phyloP scores from a whole-genome alignment of 2,113 vertebrate species.

The Raphicerus campestris region DNA sequence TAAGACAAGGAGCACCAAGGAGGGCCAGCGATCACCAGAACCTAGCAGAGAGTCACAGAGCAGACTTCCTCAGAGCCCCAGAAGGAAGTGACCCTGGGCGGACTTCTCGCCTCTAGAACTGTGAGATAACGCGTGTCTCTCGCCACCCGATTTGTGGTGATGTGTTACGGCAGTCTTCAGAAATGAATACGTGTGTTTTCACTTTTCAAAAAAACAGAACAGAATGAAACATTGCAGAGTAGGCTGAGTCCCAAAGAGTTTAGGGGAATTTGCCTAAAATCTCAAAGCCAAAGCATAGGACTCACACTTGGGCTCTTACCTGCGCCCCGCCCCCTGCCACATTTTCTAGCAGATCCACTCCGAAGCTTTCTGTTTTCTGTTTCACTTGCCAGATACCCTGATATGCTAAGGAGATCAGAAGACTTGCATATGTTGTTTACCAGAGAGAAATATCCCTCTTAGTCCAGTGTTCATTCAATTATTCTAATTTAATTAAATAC shows the following conservation, averaged over 20 bases:
- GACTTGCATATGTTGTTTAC: background rate
- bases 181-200: constrained; percentile 4
- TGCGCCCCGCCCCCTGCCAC: background rate
- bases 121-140: background rate
- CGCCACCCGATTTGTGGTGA: background rate
- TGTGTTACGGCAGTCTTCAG: background rate
- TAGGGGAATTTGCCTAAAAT: background rate
- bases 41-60: background rate
- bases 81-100: background rate
- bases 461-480: constrained; percentile 33
- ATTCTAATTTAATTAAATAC: constrained; percentile 45
- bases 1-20: background rate
- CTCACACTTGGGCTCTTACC: background rate
- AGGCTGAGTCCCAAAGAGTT: background rate
- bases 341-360: background rate
- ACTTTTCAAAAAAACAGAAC: background rate
- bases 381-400: background rate
- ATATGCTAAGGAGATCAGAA: background rate
- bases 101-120: background rate
- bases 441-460: background rate
- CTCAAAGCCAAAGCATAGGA: background rate
- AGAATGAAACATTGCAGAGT: background rate
- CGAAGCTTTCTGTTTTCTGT: background rate
- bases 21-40: background rate
- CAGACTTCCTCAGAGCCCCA: background rate